phyloP scores from a whole-genome alignment of 92 coral and sea anemone genomes.

The Epizoanthus ramosus region DNA sequence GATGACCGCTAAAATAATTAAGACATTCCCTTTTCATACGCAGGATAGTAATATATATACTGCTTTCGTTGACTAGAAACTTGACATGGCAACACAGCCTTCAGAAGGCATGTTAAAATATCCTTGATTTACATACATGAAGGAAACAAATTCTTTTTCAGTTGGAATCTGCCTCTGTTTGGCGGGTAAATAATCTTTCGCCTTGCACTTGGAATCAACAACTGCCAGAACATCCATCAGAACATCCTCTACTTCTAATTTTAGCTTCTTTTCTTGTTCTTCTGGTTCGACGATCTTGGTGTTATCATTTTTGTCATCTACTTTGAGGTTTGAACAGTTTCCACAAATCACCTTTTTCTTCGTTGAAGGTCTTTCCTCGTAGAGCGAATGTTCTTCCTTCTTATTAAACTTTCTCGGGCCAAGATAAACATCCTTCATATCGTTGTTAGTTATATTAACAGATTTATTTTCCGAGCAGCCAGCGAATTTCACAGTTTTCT shows the following conservation, averaged over 20 bases:
- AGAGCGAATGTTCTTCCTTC: background rate
- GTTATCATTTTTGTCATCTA: background rate
- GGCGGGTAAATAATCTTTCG: background rate
- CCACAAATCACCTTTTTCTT: background rate
- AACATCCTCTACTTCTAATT: slow-evolving; percentile 23
- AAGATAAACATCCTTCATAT: background rate
- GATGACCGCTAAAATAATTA: too few relatives aligned
- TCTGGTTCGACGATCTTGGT: background rate
- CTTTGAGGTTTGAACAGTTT: background rate
- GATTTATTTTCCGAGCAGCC: background rate
- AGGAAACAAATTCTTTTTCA: slow-evolving; percentile 24
- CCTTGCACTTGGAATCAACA: slow-evolving; percentile 1
- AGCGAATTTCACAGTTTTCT: slow-evolving; percentile 11
- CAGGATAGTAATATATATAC: too few relatives aligned
- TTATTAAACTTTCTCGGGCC: background rate
- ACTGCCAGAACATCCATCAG: slow-evolving; percentile 18
- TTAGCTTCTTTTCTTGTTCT: background rate
- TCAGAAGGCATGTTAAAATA: background rate
- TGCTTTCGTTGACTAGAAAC: too few relatives aligned
- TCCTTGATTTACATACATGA: slow-evolving; percentile 33
- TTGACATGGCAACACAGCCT: background rate
- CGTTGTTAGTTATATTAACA: background rate
- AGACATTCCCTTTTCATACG: too few relatives aligned
- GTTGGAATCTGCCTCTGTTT: slow-evolving; percentile 7
- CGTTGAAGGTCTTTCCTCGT: background rate